A percentile compares a stretch with the other conserved stretches of the same genome.
These are phyloP conservation scores for Macrosteles quadrilineatus DNA, from an alignment of 1,140 invertebrate species.

Conservation along the genomic window DNA sequence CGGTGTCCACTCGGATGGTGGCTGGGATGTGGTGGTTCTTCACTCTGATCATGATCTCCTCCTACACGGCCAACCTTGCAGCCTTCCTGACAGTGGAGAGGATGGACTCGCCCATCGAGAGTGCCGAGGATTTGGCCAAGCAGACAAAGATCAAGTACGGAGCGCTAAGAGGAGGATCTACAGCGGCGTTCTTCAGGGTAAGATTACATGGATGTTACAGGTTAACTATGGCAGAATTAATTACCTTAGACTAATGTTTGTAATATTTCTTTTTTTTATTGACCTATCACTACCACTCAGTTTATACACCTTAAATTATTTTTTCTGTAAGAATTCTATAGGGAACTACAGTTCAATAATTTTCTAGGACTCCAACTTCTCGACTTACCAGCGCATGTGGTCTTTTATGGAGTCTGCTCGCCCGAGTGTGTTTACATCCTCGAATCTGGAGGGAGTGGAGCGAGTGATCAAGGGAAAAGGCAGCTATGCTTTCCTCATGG, in stretches of 20 bases:
- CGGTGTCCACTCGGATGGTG: slow-evolving; percentile 85
- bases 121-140: slow-evolving; percentile 92
- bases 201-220: too few relatives aligned
- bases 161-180: slow-evolving; percentile 88
- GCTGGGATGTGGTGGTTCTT: slow-evolving; percentile 98
- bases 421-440: slow-evolving; percentile 81
- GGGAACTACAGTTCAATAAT: not conserved
- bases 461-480: slow-evolving; percentile 82
- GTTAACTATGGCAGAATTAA: too few relatives aligned
- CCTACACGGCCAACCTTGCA: slow-evolving; percentile 96
- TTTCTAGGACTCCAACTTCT: slow-evolving; percentile 86
- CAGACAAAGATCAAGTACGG: slow-evolving; percentile 98
- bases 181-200: slow-evolving; percentile 90
- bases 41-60: slow-evolving; percentile 97
- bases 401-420: slow-evolving; percentile 87
- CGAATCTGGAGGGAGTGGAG: slow-evolving; percentile 84
- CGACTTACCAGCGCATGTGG: slow-evolving; percentile 91
- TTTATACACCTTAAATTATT: too few relatives aligned
- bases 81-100: slow-evolving; percentile 96
- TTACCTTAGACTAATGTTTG: too few relatives aligned
- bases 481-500: slow-evolving; percentile 90
- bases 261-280: too few relatives aligned
- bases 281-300: too few relatives aligned
- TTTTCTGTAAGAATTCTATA: too few relatives aligned
- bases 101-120: slow-evolving; percentile 95